phyloP scores from a whole-genome alignment of 2,888 invertebrate species.

The Drosophila bunnanda region DNA sequence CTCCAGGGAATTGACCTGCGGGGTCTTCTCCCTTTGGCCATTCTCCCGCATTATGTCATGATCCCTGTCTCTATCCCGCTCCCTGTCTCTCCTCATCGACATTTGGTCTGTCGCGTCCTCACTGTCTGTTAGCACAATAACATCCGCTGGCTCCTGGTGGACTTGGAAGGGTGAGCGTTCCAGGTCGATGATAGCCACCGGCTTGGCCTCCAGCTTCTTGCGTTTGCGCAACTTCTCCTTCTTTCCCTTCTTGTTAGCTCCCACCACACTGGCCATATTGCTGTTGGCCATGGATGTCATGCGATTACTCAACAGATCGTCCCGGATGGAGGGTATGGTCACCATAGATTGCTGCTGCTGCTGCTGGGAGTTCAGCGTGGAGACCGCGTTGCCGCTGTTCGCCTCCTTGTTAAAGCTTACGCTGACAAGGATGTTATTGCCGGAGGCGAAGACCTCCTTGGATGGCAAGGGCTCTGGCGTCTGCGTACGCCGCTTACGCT shows the following conservation, averaged over 20 bases:
- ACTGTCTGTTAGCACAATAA: slow-evolving; percentile 93
- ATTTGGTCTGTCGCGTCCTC: slow-evolving; percentile 86
- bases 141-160: slow-evolving; percentile 91
- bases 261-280: slow-evolving; percentile 28
- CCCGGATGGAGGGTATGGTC: slow-evolving; percentile 82
- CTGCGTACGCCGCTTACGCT: slow-evolving; percentile 82
- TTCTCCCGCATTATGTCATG: slow-evolving; percentile 65
- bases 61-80: slow-evolving; percentile 23
- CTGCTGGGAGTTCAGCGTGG: slow-evolving; percentile 57
- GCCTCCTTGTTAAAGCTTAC: slow-evolving; percentile 93
- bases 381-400: slow-evolving; percentile 28
- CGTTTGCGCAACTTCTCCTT: slow-evolving; percentile 83
- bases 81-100: slow-evolving; percentile 24
- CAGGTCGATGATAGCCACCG: slow-evolving; percentile 93
- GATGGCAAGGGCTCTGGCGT: slow-evolving; percentile 87
- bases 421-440: slow-evolving; percentile 96
- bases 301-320: slow-evolving; percentile 79
- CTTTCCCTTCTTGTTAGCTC: slow-evolving; percentile 67
- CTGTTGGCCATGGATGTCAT: slow-evolving; percentile 66
- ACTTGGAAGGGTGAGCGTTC: slow-evolving; percentile 94
- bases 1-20: slow-evolving; percentile 72
- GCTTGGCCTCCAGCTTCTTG: slow-evolving; percentile 86
- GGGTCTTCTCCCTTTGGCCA: slow-evolving; percentile 80
- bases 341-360: slow-evolving; percentile 84
- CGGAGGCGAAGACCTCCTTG: slow-evolving; percentile 96